phyloP scores from a whole-genome alignment of 2,113 vertebrate genomes.

The Ophthalmolycus amberensis region DNA sequence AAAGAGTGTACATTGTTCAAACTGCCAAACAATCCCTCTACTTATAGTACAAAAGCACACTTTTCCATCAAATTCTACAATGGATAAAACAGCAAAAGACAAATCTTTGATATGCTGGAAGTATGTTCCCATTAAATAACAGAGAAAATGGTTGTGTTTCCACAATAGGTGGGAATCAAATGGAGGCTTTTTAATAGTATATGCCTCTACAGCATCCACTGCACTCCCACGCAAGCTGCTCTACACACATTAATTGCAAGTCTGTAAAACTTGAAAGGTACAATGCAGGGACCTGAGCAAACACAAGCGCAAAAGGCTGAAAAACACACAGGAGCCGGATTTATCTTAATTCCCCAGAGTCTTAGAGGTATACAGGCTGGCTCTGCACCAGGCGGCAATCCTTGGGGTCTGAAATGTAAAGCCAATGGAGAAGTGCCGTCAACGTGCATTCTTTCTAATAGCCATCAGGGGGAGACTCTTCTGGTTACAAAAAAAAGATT shows the following conservation, averaged over 20 bases:
- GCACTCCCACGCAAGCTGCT: constrained; percentile 40
- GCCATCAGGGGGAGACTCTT: not conserved
- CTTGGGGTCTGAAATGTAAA: not conserved
- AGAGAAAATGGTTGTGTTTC: constrained; percentile 38
- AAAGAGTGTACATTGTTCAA: constrained; percentile 44
- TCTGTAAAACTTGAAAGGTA: constrained; percentile 51
- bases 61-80: constrained; percentile 19
- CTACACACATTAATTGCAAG: constrained; percentile 51
- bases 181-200: constrained; percentile 38
- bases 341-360: not conserved
- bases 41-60: constrained; percentile 5
- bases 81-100: constrained; percentile 7
- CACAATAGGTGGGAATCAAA: constrained; percentile 33
- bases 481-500: not conserved
- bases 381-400: not conserved
- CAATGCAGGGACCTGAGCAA: constrained; percentile 51
- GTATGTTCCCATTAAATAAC: constrained; percentile 34
- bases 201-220: constrained; percentile 14
- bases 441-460: not conserved
- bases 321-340: constrained; percentile 18
- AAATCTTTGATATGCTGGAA: constrained; percentile 41
- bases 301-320: constrained; percentile 37
- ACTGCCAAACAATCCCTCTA: constrained; percentile 19
- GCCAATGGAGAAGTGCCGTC: not conserved
- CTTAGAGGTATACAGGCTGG: not conserved